These are phyloP conservation scores for Acanthisitta chloris DNA, from an alignment of 2,113 vertebrate species.

Conservation along the genomic window DNA sequence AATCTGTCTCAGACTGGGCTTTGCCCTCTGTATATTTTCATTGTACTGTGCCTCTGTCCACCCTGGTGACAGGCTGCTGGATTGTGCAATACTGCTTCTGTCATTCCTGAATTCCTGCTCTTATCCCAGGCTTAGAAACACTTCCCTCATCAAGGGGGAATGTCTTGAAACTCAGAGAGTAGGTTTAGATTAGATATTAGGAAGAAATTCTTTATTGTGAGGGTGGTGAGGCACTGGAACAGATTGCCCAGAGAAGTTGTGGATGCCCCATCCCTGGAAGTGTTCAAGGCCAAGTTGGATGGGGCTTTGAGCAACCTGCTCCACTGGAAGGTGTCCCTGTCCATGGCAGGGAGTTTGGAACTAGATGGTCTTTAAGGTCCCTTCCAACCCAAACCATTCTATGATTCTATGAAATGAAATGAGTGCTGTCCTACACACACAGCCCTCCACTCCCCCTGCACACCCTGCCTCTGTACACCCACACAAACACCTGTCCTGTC, in stretches of 20 bases:
- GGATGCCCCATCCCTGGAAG: background rate
- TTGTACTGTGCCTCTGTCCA: background rate
- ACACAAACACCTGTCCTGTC: background rate
- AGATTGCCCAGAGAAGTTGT: background rate
- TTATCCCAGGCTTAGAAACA: background rate
- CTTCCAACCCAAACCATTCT: background rate
- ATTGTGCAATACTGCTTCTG: background rate
- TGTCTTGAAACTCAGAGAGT: background rate
- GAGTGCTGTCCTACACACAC: background rate
- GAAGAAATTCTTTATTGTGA: background rate
- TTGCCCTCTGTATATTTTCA: background rate
- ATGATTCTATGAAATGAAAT: background rate
- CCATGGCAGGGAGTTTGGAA: background rate
- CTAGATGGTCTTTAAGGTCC: background rate
- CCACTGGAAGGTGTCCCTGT: background rate
- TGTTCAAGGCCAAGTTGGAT: background rate
- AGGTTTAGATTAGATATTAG: background rate
- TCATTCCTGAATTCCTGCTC: background rate
- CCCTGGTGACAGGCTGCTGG: background rate
- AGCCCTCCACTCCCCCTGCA: background rate
- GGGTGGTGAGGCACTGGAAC: background rate
- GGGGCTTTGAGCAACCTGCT: background rate
- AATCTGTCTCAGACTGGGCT: background rate
- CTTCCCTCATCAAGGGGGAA: background rate
- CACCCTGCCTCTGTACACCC: background rate